A percentile compares a stretch with the other conserved stretches of the same genome.
phyloP scores from a whole-genome alignment of 2,888 invertebrate species.

The Dolichopus griseipennis region DNA sequence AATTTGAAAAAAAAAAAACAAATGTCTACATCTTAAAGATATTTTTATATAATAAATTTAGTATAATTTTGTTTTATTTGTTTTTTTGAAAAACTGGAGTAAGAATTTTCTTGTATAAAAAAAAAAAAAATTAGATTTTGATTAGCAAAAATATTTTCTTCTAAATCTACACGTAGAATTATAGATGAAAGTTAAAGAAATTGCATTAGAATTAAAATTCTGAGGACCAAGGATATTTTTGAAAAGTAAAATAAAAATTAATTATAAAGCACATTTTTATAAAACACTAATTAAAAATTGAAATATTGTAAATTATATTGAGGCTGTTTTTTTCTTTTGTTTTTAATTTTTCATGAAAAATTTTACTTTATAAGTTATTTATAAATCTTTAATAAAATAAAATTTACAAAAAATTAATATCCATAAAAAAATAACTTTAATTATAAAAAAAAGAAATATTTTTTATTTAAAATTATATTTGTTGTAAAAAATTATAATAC shows the following conservation, averaged over 20 bases:
- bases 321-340: background rate
- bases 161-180: too few species aligned
- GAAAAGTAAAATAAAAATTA: background rate
- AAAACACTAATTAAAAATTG: background rate
- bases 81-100: background rate
- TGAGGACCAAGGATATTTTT: conserved; percentile 1
- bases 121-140: too few species aligned
- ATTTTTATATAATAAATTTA: too few species aligned
- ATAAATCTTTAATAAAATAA: background rate
- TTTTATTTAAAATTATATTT: background rate
- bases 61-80: too few species aligned
- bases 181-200: too few species aligned
- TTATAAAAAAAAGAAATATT: too few species aligned
- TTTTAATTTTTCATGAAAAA: background rate
- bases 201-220: background rate
- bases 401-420: background rate
- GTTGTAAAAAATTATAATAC: too few species aligned
- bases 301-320: background rate
- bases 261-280: background rate
- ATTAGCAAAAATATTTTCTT: too few species aligned
- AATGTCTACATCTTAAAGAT: too few species aligned
- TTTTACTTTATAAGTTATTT: background rate
- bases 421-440: background rate
- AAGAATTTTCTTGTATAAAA: background rate
- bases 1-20: too few species aligned